These are phyloP conservation scores for Triops longicaudatus DNA, from an alignment of 1,140 invertebrate species.

Conservation along the genomic window DNA sequence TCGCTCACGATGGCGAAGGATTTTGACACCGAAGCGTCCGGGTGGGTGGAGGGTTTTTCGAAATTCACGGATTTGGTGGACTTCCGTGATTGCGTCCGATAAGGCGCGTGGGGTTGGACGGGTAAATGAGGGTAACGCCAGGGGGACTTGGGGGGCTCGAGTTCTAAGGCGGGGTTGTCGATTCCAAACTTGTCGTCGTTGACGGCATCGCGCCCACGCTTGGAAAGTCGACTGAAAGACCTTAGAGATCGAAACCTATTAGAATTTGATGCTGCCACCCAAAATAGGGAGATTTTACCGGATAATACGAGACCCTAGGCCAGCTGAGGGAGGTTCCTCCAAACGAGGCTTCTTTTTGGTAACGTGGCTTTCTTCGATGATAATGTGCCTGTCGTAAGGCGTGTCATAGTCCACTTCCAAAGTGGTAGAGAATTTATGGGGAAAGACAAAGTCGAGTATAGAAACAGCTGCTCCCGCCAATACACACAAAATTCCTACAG, in stretches of 20 bases:
- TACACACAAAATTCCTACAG: constrained; percentile 66
- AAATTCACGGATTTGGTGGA: constrained; percentile 35
- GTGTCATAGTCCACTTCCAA: constrained; percentile 90
- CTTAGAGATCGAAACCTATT: constrained; percentile 29
- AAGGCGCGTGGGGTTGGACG: constrained; percentile 16
- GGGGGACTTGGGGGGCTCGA: constrained; percentile 49
- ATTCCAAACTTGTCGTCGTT: constrained; percentile 36
- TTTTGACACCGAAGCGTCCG: not conserved
- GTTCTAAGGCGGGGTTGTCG: constrained; percentile 50
- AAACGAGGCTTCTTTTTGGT: constrained; percentile 48
- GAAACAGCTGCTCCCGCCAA: constrained; percentile 66
- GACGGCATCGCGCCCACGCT: constrained; percentile 37
- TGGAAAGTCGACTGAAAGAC: constrained; percentile 48
- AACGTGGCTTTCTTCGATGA: constrained; percentile 78
- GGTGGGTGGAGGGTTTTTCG: constrained; percentile 23
- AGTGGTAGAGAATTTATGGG: constrained; percentile 83
- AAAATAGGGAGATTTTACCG: constrained; percentile 39
- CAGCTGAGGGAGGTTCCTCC: constrained; percentile 49
- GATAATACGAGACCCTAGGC: constrained; percentile 51
- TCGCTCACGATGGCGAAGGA: constrained; percentile 8
- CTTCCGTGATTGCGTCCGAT: constrained; percentile 33
- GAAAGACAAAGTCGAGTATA: constrained; percentile 72
- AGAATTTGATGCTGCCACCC: constrained; percentile 10
- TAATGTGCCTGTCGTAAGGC: constrained; percentile 82
- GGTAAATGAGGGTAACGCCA: constrained; percentile 39